Evolutionary conservation across 2,797 vertebrate genomes (phyloP), one percentile per base, ranked within the genome.

Genomic region (Melopsittacus undulatus): DNA sequence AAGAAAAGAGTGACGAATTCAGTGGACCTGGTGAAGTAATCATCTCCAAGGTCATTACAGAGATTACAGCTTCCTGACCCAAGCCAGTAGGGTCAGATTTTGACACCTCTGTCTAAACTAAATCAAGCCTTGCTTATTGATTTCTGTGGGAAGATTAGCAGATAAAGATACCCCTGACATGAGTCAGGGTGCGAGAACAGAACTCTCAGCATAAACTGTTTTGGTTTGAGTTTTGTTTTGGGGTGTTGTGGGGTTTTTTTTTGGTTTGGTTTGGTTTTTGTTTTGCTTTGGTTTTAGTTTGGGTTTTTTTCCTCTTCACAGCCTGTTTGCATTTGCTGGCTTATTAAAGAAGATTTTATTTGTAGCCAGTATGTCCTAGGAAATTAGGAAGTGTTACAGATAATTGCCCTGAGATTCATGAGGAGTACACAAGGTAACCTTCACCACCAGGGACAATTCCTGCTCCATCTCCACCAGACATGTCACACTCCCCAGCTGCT

Each of bases 151-250:
- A 90, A 93, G 88, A 64, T n/a, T 83, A 51, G 48, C 40, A 89
- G 92, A 93, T 67, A 87, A 85, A 75, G 84, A 80, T 19, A 62
- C 69, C 45, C 72, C 56, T 0, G 0, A n/a, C 1, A 0, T 5
- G 4, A 80, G 36, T 52, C 69, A 87, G 79, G 82, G 82, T 89
- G 91, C 75, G 92, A 93, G 89, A 96, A 95, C 75, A 80, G 78
- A 72, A 93, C 95, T 94, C 90, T 91, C 89, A 59, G 91, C 34
- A 83, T 66, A 91, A 92, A 83, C 96, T 91, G 92, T 63, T 96
- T 93, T 20, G 73, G 76, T 68, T 87, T 95, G 82, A 68, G 34
- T 13, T n/a, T 29, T 20, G 8, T 5, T 13, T 10, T 38, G 24
- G 11, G 43, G 38, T 43, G 42, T 27, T 2, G 40, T 40, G 38